Base-by-base conservation (phyloP, 2,797 vertebrate genomes). In the Knipowitschia caucasica region DNA sequence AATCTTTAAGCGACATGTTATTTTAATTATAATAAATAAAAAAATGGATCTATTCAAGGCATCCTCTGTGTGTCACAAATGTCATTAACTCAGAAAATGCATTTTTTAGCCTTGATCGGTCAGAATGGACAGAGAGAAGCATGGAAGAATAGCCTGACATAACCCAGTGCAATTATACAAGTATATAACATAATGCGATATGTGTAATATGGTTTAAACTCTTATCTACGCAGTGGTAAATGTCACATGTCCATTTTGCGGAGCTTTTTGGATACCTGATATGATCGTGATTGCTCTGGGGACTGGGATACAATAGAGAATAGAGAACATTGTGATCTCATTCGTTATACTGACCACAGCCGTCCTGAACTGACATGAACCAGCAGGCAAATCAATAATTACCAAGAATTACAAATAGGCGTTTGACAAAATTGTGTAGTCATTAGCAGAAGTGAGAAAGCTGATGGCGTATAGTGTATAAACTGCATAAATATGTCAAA, bases 321-420 rank as follows among this genome's bases (percentile, higher is more conserved):
- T 43, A 38, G 27, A 14, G 34, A 53, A 53, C 23, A n/a, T 1
- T 8, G 10, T 62, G 45, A 60, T 11, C 31, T 33, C 46, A 56
- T 27, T 44, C 9, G 8, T 18, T 58, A 56, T 49, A 61, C 35
- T n/a, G 39, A 14, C 39, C 10, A 14, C 39, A 5, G 26, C 12
- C 21, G 7, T 26, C 46, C 10, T 51, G 23, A 14, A 12, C 6
- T 55, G 24, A 44, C 12, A 14, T 24, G 12, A 42, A 42, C 21
- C 4, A 39, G 53, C 40, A 54, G 53, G 27, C 17, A 55, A 54
- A 49, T 34, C 50, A 58, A 62, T 50, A 56, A 40, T 21, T 9
- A 3, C 35, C 17, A 38, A 38, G 20, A 42, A 14, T 12, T n/a
- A n/a, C n/a, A n/a, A n/a, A n/a, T n/a, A n/a, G n/a, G n/a, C n/a